Base-by-base conservation (phyloP, 2,888 invertebrate genomes). In the Crossocerus cetratus region DNA sequence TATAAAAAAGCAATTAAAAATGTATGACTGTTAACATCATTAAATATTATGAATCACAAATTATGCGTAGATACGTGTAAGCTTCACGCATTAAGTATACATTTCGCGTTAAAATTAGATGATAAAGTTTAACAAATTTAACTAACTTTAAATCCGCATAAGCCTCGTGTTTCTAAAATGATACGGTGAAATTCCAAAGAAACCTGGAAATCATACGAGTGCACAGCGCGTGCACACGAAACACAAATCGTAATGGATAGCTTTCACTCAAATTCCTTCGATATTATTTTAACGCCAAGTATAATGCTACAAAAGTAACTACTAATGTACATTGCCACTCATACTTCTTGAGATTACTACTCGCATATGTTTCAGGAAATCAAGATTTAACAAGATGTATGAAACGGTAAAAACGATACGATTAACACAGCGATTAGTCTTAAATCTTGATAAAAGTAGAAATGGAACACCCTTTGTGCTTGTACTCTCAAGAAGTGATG, bases 1-100 rank as follows among this genome's bases (percentile, higher is more conserved):
- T 85, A 88, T 88, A 85, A 87, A 86, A 85, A 86, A 87, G 83
- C 85, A 86, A 85, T 84, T 78, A 80, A 80, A 83, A 86, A 80
- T 81, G 80, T 74, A 84, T 71, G 75, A 80, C 72, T 84, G 11
- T 83, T 83, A 86, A 86, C 86, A 82, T 80, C 74, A 76, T 82
- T 84, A 84, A 85, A 84, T 84, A 83, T 80, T 83, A 77, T 82
- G 74, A 75, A 84, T 86, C 80, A 80, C 80, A 85, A 83, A 77
- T 75, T 69, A 80, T 81, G 69, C 77, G 69, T 67, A 65, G 57
- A 69, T 69, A 71, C 71, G 74, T 66, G 61, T 73, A 80, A 76
- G 73, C 78, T 76, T 64, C 64, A 70, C 45, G 74, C 61, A 69
- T 72, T 75, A 76, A 69, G 77, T 76, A 73, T 72, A 72, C 67